Evolutionary conservation across 2,113 vertebrate genomes (phyloP), one percentile per base, ranked within the genome.

Genomic region (Bungarus multicinctus): DNA sequence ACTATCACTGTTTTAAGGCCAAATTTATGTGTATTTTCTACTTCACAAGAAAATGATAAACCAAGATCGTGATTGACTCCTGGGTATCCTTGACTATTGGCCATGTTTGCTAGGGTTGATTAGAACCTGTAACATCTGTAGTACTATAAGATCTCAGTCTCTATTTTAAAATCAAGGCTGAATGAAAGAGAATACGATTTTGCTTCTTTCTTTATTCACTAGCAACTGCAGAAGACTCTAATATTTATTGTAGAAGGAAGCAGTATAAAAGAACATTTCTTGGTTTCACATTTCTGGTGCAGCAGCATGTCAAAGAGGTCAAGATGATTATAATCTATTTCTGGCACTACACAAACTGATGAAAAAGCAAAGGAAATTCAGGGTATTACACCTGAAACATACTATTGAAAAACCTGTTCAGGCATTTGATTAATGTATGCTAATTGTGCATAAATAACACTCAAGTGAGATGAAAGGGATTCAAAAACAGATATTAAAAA

Each of bases 191-290:
- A 81, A 4, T 81, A 43, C 9, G 0, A 81, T 81, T 81, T 39
- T 81, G 69, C 69, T 81, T 81, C 34, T 81, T 43, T 81, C n/a
- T 39, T 81, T 81, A 81, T 95, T 89, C 60, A 88, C 10, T 92
- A 88, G 81, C 94, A 94, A 93, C 95, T 96, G 89, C 93, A 85
- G 47, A 95, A 91, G 89, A 93, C 47, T 90, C 30, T 93, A 93
- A 93, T 94, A 69, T 94, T 60, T 91, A 45, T 52, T 93, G 94
- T 94, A 92, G 86, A 0, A 0, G 86, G 45, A 95, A 23, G 85
- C 89, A 89, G 81, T 93, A 85, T 86, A 87, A 90, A 91, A 93
- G 47, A 50, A 88, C 64, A 74, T 52, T 95, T 55, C 85, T 94
- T 95, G 60, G 43, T 91, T 95, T 92, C 88, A 64, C 94, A 11